These are phyloP conservation scores for Chalcosyrphus nemorum DNA, from an alignment of 2,888 invertebrate species.

Conservation along the genomic window DNA sequence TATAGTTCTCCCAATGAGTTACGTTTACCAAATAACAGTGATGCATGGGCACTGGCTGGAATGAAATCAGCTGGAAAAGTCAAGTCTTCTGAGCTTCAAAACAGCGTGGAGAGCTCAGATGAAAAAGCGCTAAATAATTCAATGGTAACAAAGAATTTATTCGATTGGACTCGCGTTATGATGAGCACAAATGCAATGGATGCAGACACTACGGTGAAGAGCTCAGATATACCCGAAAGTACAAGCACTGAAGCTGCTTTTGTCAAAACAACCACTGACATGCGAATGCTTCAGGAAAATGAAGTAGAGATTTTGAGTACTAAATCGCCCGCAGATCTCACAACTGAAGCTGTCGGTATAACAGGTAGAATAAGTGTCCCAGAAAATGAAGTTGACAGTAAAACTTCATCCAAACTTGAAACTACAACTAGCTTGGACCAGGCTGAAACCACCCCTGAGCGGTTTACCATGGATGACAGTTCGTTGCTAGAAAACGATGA, in stretches of 20 bases:
- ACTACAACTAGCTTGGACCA: background rate
- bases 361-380: slow-evolving; percentile 62
- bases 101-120: slow-evolving; percentile 54
- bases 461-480: background rate
- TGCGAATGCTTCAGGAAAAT: slow-evolving; percentile 32
- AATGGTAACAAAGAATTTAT: slow-evolving; percentile 75
- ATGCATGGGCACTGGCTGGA: slow-evolving; percentile 79
- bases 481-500: slow-evolving; percentile 7
- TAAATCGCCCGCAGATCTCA: slow-evolving; percentile 71
- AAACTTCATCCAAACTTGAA: background rate
- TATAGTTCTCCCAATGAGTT: slow-evolving; percentile 78
- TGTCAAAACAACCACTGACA: slow-evolving; percentile 36
- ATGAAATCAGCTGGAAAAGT: slow-evolving; percentile 77
- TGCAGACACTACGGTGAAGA: slow-evolving; percentile 57
- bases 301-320: slow-evolving; percentile 69
- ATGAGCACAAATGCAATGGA: slow-evolving; percentile 71
- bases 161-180: slow-evolving; percentile 80
- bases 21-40: slow-evolving; percentile 78
- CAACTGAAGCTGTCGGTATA: slow-evolving; percentile 53
- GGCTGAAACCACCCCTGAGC: slow-evolving; percentile 1
- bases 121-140: slow-evolving; percentile 58
- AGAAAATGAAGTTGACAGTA: slow-evolving; percentile 44
- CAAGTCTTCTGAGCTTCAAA: slow-evolving; percentile 57
- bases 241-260: slow-evolving; percentile 48
- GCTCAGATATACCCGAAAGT: slow-evolving; percentile 47